phyloP scores from a whole-genome alignment of 2,888 invertebrate genomes.

The Sphaerophoria taeniata region DNA sequence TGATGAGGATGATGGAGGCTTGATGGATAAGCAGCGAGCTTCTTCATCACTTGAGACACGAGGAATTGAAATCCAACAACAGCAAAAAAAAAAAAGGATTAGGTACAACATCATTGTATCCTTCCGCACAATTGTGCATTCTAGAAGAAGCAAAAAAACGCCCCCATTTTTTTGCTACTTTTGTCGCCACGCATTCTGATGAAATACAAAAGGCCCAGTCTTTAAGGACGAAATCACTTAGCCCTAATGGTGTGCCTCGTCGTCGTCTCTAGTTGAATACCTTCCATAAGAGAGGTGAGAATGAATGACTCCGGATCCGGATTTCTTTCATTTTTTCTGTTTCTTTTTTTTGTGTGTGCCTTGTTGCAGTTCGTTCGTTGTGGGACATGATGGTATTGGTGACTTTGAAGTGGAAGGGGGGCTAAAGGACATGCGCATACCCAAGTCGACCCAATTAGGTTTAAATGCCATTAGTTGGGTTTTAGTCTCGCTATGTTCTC shows the following conservation, averaged over 20 bases:
- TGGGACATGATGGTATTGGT: not conserved
- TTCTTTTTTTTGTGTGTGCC: conserved; percentile 11
- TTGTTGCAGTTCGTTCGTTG: not conserved
- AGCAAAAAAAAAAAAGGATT: conserved; percentile 41
- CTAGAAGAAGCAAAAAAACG: conserved; percentile 35
- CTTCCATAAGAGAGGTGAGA: conserved; percentile 62
- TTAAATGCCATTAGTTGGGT: conserved; percentile 67
- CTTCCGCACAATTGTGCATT: conserved; percentile 70
- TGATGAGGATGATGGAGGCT: conserved; percentile 22
- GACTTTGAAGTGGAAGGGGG: conserved; percentile 17
- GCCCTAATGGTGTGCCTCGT: conserved; percentile 67
- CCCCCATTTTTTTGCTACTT: conserved; percentile 47
- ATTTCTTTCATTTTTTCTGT: conserved; percentile 15
- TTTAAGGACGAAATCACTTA: conserved; percentile 72
- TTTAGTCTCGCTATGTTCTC: conserved; percentile 29
- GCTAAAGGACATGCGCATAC: conserved; percentile 70
- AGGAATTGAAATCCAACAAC: not conserved
- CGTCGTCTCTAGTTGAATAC: conserved; percentile 57
- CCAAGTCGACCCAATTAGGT: conserved; percentile 70
- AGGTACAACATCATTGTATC: conserved; percentile 67
- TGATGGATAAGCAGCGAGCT: not conserved
- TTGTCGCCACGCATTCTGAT: conserved; percentile 39
- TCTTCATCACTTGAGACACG: conserved; percentile 29
- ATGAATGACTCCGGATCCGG: conserved; percentile 64
- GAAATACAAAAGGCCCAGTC: conserved; percentile 38